Percentiles rank a stretch among this genome's conserved stretches.
These are phyloP conservation scores for Eremophila alpestris DNA, from an alignment of 2,797 vertebrate genomes.

Conservation along the genomic window DNA sequence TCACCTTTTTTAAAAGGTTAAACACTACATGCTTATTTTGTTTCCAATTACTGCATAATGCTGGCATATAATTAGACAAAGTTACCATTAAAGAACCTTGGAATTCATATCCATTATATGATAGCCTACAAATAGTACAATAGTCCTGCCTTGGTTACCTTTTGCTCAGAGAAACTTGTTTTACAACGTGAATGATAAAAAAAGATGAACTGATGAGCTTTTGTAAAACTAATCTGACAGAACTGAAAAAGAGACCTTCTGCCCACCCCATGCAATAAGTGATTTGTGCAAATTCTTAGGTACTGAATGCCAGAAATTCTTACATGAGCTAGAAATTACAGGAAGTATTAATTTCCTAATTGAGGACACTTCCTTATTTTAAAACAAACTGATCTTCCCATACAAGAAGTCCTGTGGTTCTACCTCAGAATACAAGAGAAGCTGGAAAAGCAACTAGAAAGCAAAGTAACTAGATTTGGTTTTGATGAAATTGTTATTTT, in stretches of 20 bases:
- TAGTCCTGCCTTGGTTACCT: not conserved
- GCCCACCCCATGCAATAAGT: not conserved
- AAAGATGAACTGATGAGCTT: not conserved
- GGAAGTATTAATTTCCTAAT: not conserved
- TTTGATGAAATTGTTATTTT: conserved; percentile 13
- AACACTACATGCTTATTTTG: not conserved
- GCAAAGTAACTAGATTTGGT: not conserved
- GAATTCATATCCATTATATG: not conserved
- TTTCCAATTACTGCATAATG: not conserved
- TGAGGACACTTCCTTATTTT: not conserved
- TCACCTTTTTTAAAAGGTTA: not conserved
- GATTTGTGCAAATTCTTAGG: not conserved
- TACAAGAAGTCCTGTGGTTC: not conserved
- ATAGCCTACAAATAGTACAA: not conserved
- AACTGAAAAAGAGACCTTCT: not conserved
- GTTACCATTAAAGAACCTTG: not conserved
- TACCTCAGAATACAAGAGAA: not conserved
- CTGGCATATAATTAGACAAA: not conserved
- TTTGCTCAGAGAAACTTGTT: not conserved
- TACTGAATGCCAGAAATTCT: not conserved
- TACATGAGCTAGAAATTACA: not conserved
- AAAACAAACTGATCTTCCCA: not conserved
- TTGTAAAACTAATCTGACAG: not conserved
- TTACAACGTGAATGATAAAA: not conserved
- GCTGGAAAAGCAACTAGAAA: not conserved